phyloP scores from a whole-genome alignment of 2,113 vertebrate species.

The Delphinus delphis region DNA sequence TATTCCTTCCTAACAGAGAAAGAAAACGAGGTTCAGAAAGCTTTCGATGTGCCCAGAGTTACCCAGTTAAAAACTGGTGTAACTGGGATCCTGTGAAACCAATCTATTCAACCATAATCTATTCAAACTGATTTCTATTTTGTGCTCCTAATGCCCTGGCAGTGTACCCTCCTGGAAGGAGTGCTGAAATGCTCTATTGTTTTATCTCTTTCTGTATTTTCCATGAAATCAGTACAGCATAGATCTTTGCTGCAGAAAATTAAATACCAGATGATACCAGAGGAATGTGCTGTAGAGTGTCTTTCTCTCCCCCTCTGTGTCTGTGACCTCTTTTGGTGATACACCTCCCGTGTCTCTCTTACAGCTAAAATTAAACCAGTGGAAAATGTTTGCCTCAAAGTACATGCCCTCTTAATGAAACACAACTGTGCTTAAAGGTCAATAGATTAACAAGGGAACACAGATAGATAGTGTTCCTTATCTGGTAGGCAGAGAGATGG shows the following conservation, averaged over 20 bases:
- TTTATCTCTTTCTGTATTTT: constrained; percentile 19
- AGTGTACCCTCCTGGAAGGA: background rate
- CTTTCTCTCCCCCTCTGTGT: background rate
- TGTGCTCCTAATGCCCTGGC: background rate
- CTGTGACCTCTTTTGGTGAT: constrained; percentile 61
- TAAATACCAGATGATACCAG: constrained; percentile 16
- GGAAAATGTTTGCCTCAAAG: constrained; percentile 67
- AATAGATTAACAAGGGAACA: constrained; percentile 54
- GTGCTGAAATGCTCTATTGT: background rate
- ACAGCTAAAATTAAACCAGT: constrained; percentile 74
- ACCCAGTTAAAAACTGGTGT: background rate
- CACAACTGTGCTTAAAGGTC: constrained; percentile 59
- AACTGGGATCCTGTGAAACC: constrained; percentile 9
- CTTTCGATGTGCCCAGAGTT: constrained; percentile 7
- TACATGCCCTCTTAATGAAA: constrained; percentile 50
- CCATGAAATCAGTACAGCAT: constrained; percentile 19
- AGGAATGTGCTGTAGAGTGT: constrained; percentile 31
- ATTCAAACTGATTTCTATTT: constrained; percentile 28
- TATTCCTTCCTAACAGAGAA: background rate
- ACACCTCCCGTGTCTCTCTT: constrained; percentile 8
- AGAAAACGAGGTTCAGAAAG: background rate
- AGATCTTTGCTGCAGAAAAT: constrained; percentile 43
- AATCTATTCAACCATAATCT: constrained; percentile 1
- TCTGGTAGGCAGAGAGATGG: background rate
- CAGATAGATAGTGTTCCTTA: background rate